Conservation (phyloP, 2,113 vertebrate genomes). For the Hydrolagus affinis region DNA sequence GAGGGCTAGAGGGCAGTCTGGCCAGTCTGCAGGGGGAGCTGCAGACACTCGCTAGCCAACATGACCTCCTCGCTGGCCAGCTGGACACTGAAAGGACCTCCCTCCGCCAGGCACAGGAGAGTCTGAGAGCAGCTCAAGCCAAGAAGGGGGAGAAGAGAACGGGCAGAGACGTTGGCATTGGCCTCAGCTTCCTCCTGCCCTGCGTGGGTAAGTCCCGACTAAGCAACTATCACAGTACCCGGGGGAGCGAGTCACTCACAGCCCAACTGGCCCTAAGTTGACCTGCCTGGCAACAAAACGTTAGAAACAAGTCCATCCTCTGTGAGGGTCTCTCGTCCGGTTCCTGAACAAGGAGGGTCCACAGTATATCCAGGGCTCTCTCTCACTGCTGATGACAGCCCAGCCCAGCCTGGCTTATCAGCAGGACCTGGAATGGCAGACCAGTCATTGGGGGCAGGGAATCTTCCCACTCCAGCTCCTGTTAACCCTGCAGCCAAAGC, state of each 20-base stretch:
- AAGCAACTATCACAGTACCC: too few species aligned
- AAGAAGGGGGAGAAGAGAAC: conserved; percentile 13
- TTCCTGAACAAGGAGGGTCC: too few species aligned
- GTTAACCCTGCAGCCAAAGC: too few species aligned
- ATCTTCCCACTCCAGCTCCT: too few species aligned
- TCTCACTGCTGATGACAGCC: too few species aligned
- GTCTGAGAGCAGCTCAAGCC: neutral
- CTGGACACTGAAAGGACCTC: neutral
- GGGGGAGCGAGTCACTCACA: neutral
- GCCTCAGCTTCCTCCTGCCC: neutral
- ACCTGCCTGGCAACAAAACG: neutral
- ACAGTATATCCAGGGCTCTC: too few species aligned
- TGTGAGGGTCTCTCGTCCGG: too few species aligned
- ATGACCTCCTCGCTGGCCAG: neutral
- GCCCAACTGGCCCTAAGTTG: neutral
- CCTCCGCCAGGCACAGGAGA: neutral
- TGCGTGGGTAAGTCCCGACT: conserved; percentile 1
- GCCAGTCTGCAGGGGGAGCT: neutral
- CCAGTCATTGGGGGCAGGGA: too few species aligned
- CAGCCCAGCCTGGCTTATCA: too few species aligned
- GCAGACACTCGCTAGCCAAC: neutral
- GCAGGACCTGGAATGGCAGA: too few species aligned
- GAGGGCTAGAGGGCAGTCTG: neutral
- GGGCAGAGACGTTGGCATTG: conserved; percentile 13
- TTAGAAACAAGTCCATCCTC: too few species aligned